Evolutionary conservation across 2,797 vertebrate genomes (phyloP), one percentile per base, ranked within the genome.

Genomic region (Chloroceryle amazona): DNA sequence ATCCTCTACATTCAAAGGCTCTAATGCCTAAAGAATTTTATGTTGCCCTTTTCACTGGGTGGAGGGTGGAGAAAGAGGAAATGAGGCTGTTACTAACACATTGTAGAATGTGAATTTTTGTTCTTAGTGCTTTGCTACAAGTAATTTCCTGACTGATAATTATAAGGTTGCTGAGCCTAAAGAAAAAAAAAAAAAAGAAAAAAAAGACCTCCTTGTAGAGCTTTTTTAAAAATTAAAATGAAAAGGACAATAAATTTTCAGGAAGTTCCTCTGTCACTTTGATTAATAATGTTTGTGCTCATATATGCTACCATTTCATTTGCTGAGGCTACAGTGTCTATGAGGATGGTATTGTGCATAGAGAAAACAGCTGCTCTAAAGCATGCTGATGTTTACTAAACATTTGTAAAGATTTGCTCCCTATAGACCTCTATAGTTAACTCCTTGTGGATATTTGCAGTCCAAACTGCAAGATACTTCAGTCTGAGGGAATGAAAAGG

Each of bases 201-300:
- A 18, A 20, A 26, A 15, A 23, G 60, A 78, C 35, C 2, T 63
- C 75, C 17, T 54, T 83, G 20, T 17, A 46, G 31, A 55, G 8
- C 4, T 37, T 26, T 75, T 66, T 35, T 57, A 65, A 82, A 90
- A 92, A 71, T 33, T 58, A 79, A 81, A 60, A 84, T 76, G 66
- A 73, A 62, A 58, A 83, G 11, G 42, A 66, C 66, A 75, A 42
- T 52, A 75, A 71, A 83, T 81, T 42, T 63, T 65, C 26, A 82
- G 55, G 55, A 89, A 76, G n/a, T 71, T 78, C 78, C 26, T 67
- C 54, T 95, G 89, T 91, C 92, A 89, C 18, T 88, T 96, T 96
- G 80, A 72, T 96, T 91, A 96, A 95, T 96, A 74, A 37, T 81
- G 12, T 94, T 96, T 96, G 71, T 42, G 35, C 28, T 88, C 58